A percentile compares a stretch with the other conserved stretches of the same genome.
These are phyloP conservation scores for Bursaphelenchus okinawaensis DNA, from an alignment of 2,888 invertebrate genomes.

Conservation along the genomic window DNA sequence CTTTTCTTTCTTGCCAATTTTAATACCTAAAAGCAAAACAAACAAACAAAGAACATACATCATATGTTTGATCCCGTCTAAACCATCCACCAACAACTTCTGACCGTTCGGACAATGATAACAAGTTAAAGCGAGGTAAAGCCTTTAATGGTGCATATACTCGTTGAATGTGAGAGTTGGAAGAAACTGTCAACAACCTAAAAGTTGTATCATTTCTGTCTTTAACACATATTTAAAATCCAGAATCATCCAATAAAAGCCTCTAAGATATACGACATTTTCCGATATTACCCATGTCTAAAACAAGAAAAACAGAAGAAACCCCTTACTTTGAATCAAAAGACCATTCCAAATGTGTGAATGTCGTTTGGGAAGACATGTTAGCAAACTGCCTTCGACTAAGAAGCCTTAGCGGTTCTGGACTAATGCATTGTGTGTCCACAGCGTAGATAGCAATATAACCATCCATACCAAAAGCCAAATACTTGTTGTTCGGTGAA, in stretches of 20 bases:
- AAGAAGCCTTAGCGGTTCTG: constrained; percentile 5
- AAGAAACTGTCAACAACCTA: not conserved
- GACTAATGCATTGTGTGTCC: not conserved
- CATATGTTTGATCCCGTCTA: constrained; percentile 72
- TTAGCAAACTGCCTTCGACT: constrained; percentile 18
- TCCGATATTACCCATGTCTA: not conserved
- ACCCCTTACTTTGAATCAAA: not conserved
- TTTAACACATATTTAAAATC: not conserved
- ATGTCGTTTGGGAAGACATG: constrained; percentile 16
- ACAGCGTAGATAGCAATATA: constrained; percentile 4
- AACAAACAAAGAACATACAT: constrained; percentile 63
- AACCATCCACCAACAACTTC: constrained; percentile 77
- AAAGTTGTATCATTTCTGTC: too few species aligned
- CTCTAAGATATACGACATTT: too few species aligned
- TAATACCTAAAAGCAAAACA: too few species aligned
- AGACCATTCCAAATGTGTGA: constrained; percentile 4
- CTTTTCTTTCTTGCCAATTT: too few species aligned
- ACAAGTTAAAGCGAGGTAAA: not conserved
- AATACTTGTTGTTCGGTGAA: constrained; percentile 78
- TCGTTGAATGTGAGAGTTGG: not conserved
- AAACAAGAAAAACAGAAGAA: too few species aligned
- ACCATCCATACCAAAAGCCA: constrained; percentile 13
- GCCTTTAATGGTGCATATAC: not conserved
- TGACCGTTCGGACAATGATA: not conserved
- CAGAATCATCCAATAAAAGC: not conserved